phyloP scores from a whole-genome alignment of 1,140 invertebrate genomes.

The Anoplolepis gracilipes region DNA sequence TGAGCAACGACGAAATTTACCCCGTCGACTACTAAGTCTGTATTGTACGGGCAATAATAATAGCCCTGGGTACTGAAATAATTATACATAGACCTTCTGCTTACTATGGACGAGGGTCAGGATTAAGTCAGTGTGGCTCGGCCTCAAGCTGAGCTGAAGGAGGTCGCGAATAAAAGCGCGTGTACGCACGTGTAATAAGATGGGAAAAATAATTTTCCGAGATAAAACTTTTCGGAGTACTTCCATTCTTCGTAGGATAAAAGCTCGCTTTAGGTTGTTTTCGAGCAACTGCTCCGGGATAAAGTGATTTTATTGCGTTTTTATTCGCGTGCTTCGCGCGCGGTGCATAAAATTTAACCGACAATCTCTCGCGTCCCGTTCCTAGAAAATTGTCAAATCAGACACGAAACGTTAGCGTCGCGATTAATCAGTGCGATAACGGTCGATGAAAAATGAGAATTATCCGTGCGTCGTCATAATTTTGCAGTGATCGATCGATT shows the following conservation, averaged over 20 bases:
- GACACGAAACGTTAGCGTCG: slow-evolving; percentile 31
- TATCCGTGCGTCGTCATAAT: slow-evolving; percentile 49
- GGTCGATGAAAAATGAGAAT: slow-evolving; percentile 49
- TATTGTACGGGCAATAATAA: slow-evolving; percentile 41
- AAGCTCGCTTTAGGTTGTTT: neutral
- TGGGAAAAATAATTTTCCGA: slow-evolving; percentile 35
- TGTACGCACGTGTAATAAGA: neutral
- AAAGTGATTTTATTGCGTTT: slow-evolving; percentile 46
- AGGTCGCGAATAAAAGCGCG: slow-evolving; percentile 29
- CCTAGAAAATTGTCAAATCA: slow-evolving; percentile 46
- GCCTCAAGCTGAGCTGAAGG: neutral
- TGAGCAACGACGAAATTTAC: slow-evolving; percentile 26
- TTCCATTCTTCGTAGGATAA: neutral
- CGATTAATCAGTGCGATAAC: slow-evolving; percentile 48
- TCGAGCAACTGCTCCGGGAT: neutral
- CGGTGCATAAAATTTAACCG: slow-evolving; percentile 47
- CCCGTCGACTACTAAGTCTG: slow-evolving; percentile 17
- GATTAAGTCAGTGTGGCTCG: slow-evolving; percentile 30
- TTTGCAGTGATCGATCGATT: slow-evolving; percentile 40
- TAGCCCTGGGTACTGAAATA: slow-evolving; percentile 43
- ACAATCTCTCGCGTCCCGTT: slow-evolving; percentile 5
- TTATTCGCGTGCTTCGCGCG: slow-evolving; percentile 38
- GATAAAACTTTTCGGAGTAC: slow-evolving; percentile 11
- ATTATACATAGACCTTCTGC: slow-evolving; percentile 39
- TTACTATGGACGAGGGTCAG: slow-evolving; percentile 34